Percentiles rank a stretch among this genome's conserved stretches.
Evolutionary conservation across 1,140 invertebrate species (phyloP).

Genomic region (Apis dorsata): DNA sequence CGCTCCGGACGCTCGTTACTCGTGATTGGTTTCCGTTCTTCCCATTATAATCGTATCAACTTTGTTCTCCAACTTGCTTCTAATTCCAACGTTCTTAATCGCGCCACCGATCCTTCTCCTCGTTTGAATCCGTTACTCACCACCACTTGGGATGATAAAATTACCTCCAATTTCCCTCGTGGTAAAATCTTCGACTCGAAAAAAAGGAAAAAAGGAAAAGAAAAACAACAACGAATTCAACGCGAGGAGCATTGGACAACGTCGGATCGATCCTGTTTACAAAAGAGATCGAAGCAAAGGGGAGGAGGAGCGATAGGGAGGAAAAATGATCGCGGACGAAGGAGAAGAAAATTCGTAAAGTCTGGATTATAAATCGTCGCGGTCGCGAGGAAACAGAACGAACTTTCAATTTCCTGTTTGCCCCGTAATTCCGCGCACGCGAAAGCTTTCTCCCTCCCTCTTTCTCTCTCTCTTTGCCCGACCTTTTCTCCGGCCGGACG

Average conservation of each 20-base stretch:
- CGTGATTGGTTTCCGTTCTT: not conserved
- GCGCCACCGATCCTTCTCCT: not conserved
- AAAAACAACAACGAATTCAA: too few relatives aligned
- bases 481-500: conserved; percentile 14
- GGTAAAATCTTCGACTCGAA: too few relatives aligned
- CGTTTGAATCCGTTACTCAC: not conserved
- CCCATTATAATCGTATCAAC: not conserved
- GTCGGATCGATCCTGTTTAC: too few relatives aligned
- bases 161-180: too few relatives aligned
- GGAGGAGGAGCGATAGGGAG: too few relatives aligned
- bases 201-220: too few relatives aligned
- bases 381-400: not conserved
- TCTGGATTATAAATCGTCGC: not conserved
- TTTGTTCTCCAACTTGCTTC: not conserved
- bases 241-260: too few relatives aligned
- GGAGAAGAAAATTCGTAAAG: too few relatives aligned
- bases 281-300: too few relatives aligned
- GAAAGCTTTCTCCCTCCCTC: not conserved
- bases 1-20: not conserved
- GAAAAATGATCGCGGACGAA: too few relatives aligned
- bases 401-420: not conserved
- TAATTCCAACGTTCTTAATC: conserved; percentile 14
- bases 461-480: not conserved
- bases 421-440: conserved; percentile 9
- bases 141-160: too few relatives aligned